Base-by-base conservation (phyloP, 2,888 invertebrate species). In the Euplagia quadripunctaria region DNA sequence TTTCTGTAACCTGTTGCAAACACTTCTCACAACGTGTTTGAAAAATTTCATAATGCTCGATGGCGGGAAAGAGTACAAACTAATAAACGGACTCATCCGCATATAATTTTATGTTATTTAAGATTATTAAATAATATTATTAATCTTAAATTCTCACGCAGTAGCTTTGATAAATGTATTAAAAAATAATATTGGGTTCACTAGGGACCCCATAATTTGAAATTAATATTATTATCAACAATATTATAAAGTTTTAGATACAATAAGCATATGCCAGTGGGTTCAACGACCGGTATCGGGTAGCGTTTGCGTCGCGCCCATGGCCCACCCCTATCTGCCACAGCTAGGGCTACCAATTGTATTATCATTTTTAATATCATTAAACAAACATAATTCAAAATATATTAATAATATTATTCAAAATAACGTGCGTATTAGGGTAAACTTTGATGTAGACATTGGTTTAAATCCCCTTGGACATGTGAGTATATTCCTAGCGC, bases 201-300 rank as follows among this genome's bases (percentile, higher is more conserved):
- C 68, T 16, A 55, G 68, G 69, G 58, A 61, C 20, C n/a, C 3
- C 31, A 20, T 61, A 61, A 49, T 63, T 49, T 51, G n/a, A 61
- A 58, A 73, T 68, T 58, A 64, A 70, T 70, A 63, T 64, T 52
- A 58, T 64, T 68, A 68, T 55, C 14, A 77, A 70, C 49, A 68
- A 68, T 74, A 69, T 67, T 79, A 68, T 76, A 74, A 71, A 70
- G 72, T 64, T 76, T 78, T 77, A 74, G 75, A 70, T 79, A 51
- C 68, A 71, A 42, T 65, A 74, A 70, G 76, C 74, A 79, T 77
- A 76, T 76, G 75, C 61, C 73, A 68, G 66, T 43, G 80, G 79
- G 81, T 76, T 84, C 83, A 80, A 68, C 79, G 84, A 84, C 84
- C 84, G 80, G 70, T 74, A 70, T 71, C 72, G 75, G 75, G 75